A percentile compares a stretch with the other conserved stretches of the same genome.
Evolutionary conservation across 2,888 invertebrate species (phyloP).

Genomic region (Elegia similella): DNA sequence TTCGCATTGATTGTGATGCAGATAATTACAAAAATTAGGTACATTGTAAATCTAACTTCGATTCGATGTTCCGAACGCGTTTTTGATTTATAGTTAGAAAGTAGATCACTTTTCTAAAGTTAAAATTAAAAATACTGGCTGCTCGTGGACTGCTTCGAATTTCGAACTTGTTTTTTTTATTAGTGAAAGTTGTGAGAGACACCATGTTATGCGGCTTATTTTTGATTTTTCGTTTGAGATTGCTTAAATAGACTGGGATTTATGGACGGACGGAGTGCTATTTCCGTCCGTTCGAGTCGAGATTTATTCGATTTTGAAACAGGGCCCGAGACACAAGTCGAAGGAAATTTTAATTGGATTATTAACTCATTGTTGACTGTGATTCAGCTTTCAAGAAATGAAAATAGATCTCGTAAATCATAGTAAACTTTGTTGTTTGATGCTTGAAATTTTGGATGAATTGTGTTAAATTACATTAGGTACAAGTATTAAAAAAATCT

Average conservation of each 20-base stretch:
- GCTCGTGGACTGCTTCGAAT: slow-evolving; percentile 9
- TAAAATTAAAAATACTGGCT: slow-evolving; percentile 7
- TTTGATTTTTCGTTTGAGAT: slow-evolving; percentile 76
- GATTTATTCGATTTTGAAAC: slow-evolving; percentile 79
- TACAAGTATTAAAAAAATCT: too few relatives aligned
- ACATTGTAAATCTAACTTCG: slow-evolving; percentile 1
- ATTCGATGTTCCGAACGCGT: neutral
- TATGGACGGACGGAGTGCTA: slow-evolving; percentile 76
- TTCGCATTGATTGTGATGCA: slow-evolving; percentile 52
- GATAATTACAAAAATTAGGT: slow-evolving; percentile 41
- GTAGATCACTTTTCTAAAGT: slow-evolving; percentile 13
- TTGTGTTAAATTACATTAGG: slow-evolving; percentile 20
- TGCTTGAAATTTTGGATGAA: slow-evolving; percentile 36
- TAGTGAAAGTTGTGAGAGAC: slow-evolving; percentile 50
- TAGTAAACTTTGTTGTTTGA: slow-evolving; percentile 46
- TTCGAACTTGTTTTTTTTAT: slow-evolving; percentile 32
- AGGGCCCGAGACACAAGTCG: slow-evolving; percentile 69
- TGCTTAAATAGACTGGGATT: slow-evolving; percentile 78
- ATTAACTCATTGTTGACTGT: slow-evolving; percentile 66
- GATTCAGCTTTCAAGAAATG: slow-evolving; percentile 51
- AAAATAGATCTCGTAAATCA: slow-evolving; percentile 52
- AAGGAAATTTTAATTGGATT: slow-evolving; percentile 78
- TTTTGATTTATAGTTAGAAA: slow-evolving; percentile 13
- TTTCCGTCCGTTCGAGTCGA: slow-evolving; percentile 73
- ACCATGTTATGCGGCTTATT: slow-evolving; percentile 67